phyloP scores from a whole-genome alignment of 2,797 vertebrate genomes.

The Cephalopachus bancanus region DNA sequence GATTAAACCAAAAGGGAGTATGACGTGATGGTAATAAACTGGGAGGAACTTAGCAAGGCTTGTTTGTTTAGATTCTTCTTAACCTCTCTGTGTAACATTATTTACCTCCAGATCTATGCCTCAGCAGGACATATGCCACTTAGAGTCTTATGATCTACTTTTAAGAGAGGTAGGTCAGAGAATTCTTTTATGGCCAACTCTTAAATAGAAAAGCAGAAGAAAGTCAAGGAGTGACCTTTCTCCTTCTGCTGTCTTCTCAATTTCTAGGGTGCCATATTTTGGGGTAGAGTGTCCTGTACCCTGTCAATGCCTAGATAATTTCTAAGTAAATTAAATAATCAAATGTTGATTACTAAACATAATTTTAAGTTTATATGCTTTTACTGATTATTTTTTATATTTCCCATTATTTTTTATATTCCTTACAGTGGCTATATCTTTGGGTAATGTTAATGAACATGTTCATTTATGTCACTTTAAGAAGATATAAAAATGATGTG shows the following conservation, averaged over 20 bases:
- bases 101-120: neutral
- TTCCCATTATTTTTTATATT: neutral
- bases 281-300: neutral
- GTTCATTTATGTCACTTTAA: slow-evolving; percentile 17
- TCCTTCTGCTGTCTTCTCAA: neutral
- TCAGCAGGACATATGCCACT: neutral
- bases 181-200: neutral
- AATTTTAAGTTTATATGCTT: neutral
- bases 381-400: slow-evolving; percentile 25
- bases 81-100: neutral
- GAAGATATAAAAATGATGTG: neutral
- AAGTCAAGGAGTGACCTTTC: neutral
- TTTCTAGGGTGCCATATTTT: neutral
- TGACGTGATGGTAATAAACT: neutral
- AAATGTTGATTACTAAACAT: slow-evolving; percentile 20
- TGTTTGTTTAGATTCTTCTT: neutral
- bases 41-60: neutral
- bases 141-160: neutral
- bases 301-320: neutral
- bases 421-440: neutral
- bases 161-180: neutral
- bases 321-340: neutral
- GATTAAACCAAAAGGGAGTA: neutral
- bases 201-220: neutral
- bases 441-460: neutral